Percentiles rank a stretch among this genome's conserved stretches.
phyloP scores from a whole-genome alignment of 2,797 vertebrate genomes.

The Oryzias sinensis region DNA sequence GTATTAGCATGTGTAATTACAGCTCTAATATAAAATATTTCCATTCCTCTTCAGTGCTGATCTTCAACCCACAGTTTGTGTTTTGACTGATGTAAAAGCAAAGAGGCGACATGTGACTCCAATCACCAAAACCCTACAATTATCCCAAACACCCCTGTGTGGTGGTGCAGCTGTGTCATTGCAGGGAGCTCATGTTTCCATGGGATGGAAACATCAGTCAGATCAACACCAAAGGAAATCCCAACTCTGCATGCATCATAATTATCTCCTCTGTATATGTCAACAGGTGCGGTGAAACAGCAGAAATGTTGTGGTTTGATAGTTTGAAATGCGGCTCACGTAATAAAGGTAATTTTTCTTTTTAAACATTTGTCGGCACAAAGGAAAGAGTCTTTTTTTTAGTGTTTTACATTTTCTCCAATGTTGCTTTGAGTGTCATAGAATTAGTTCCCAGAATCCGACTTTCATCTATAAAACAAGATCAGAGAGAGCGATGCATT shows the following conservation, averaged over 20 bases:
- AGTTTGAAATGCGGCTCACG: too few relatives aligned
- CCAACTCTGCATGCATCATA: neutral
- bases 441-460: too few relatives aligned
- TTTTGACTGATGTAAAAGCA: slow-evolving; percentile 3
- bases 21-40: slow-evolving; percentile 1
- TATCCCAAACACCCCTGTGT: slow-evolving; percentile 20
- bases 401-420: too few relatives aligned
- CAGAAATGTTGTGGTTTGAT: neutral
- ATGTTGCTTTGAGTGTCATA: too few relatives aligned
- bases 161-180: slow-evolving; percentile 29
- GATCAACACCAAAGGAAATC: slow-evolving; percentile 19
- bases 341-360: too few relatives aligned
- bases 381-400: too few relatives aligned
- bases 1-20: neutral
- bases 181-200: slow-evolving; percentile 12
- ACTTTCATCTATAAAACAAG: too few relatives aligned
- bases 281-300: slow-evolving; percentile 6
- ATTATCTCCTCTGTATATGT: slow-evolving; percentile 12
- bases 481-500: too few relatives aligned
- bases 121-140: slow-evolving; percentile 40
- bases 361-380: too few relatives aligned
- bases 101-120: slow-evolving; percentile 21
- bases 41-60: neutral
- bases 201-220: slow-evolving; percentile 9
- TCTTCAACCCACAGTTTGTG: slow-evolving; percentile 7